Percentiles rank a stretch among this genome's conserved stretches.
phyloP scores from a whole-genome alignment of 53 echinoderm and acorn worm genomes.

The Echinometra lucunter region DNA sequence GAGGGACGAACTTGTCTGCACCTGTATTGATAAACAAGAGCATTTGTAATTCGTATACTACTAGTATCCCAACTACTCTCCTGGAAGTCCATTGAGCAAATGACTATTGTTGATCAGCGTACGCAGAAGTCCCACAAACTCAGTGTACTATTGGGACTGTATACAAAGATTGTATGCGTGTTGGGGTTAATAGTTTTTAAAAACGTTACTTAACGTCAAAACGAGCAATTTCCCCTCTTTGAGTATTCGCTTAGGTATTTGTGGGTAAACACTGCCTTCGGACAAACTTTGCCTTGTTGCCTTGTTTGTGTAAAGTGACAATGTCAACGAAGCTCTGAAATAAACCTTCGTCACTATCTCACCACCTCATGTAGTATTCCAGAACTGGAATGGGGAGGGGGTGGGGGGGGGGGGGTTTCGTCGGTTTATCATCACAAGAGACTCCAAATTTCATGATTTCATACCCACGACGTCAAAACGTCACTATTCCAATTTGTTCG shows the following conservation, averaged over 20 bases:
- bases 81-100: background rate
- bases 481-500: background rate
- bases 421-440: background rate
- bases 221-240: constrained; percentile 9
- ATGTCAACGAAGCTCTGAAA: background rate
- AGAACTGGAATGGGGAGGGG: background rate
- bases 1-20: background rate
- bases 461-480: background rate
- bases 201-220: constrained; percentile 35
- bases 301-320: background rate
- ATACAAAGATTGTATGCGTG: background rate
- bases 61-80: constrained; percentile 4
- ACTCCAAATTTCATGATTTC: background rate
- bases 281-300: background rate
- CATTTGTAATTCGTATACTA: too few species aligned
- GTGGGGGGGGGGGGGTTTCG: background rate
- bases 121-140: background rate
- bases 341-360: too few species aligned
- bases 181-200: background rate
- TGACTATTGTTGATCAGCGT: background rate
- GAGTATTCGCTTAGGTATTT: background rate
- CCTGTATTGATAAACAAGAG: background rate
- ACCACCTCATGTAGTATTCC: background rate
- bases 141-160: background rate
- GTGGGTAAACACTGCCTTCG: too few species aligned